Percentiles rank a stretch among this genome's conserved stretches.
Evolutionary conservation across 2,797 vertebrate genomes (phyloP).

Genomic region (Botia kubotai): DNA sequence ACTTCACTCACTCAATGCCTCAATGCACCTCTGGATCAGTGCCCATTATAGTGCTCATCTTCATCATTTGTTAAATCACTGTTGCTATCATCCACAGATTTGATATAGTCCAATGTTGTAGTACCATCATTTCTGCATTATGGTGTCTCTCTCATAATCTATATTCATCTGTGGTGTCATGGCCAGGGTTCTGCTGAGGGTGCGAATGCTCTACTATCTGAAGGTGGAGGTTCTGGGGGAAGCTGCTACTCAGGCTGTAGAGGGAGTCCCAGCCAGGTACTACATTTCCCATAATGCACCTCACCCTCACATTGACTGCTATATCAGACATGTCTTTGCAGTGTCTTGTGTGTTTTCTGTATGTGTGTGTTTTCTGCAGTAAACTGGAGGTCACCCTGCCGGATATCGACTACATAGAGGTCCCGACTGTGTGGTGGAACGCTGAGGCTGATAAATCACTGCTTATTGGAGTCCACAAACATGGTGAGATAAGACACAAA

Average conservation of each 20-base stretch:
- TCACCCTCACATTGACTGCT: background rate
- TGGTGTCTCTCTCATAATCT: background rate
- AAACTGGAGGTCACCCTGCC: conserved; percentile 93
- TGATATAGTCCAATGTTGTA: background rate
- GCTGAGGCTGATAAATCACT: conserved; percentile 94
- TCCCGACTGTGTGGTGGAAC: conserved; percentile 95
- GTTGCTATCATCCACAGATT: background rate
- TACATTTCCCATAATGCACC: background rate
- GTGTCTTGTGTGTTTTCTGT: no score
- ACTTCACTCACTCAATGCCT: background rate
- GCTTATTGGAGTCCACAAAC: conserved; percentile 95
- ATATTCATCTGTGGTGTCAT: conserved; percentile 1
- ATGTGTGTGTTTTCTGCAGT: conserved; percentile 69
- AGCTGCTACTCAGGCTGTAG: conserved; percentile 86
- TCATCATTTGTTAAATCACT: background rate
- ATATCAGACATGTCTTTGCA: background rate
- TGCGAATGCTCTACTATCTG: conserved; percentile 97
- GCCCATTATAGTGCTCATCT: background rate
- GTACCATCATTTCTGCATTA: background rate
- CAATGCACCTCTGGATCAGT: background rate
- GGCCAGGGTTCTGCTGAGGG: conserved; percentile 90
- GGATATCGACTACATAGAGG: conserved; percentile 96
- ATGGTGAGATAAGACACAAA: conserved; percentile 77
- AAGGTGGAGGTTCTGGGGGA: conserved; percentile 96
- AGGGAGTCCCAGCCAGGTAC: conserved; percentile 89